Conservation (phyloP, 1,140 invertebrate genomes). For the Zaprionus capensis region DNA sequence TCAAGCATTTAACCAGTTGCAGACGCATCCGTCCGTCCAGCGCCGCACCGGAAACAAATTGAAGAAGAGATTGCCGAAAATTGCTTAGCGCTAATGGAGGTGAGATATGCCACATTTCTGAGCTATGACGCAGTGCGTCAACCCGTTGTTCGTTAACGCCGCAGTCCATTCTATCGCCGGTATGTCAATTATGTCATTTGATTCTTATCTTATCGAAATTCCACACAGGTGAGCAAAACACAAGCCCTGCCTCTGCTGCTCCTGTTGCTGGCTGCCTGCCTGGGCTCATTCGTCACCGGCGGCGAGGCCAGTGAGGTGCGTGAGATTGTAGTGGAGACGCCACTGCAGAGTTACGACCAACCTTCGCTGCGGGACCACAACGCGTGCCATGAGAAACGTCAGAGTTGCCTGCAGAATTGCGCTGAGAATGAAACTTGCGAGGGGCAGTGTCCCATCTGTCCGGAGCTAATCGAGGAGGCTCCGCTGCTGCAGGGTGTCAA, state of each 20-base stretch:
- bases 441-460: slow-evolving; percentile 63
- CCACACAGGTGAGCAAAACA: slow-evolving; percentile 3
- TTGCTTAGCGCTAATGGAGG: slow-evolving; percentile 16
- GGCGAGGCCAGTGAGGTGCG: not conserved
- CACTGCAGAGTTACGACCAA: slow-evolving; percentile 68
- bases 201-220: slow-evolving; percentile 33
- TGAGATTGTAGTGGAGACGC: slow-evolving; percentile 68
- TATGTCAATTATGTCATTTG: slow-evolving; percentile 34
- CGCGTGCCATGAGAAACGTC: slow-evolving; percentile 58
- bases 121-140: slow-evolving; percentile 9
- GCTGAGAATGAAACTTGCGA: slow-evolving; percentile 28
- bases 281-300: not conserved
- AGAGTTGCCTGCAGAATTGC: slow-evolving; percentile 50
- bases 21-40: slow-evolving; percentile 5
- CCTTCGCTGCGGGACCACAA: slow-evolving; percentile 70
- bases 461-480: slow-evolving; percentile 61
- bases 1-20: slow-evolving; percentile 3
- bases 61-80: not conserved
- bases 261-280: slow-evolving; percentile 30
- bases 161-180: slow-evolving; percentile 20
- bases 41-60: not conserved
- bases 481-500: slow-evolving; percentile 74
- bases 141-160: not conserved
- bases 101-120: slow-evolving; percentile 21
- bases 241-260: slow-evolving; percentile 1